phyloP scores from a whole-genome alignment of 1,140 invertebrate genomes.

The Macrobrachium nipponense region DNA sequence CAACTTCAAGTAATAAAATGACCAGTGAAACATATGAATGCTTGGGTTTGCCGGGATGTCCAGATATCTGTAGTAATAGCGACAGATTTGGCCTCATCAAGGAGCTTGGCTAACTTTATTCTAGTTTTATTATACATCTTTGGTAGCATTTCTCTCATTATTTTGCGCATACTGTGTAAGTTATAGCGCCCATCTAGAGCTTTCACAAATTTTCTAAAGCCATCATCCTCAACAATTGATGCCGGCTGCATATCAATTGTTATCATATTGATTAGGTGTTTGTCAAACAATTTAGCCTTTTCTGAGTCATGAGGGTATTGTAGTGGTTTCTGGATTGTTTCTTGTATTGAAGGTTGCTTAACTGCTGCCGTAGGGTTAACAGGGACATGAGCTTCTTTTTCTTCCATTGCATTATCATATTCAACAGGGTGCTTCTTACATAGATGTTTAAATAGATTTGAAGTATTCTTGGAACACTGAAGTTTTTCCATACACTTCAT shows the following conservation, averaged over 20 bases:
- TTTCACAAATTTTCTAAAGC: slow-evolving; percentile 25
- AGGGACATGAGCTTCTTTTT: no score
- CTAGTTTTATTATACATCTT: not conserved
- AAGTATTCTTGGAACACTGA: no score
- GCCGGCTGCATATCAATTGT: slow-evolving; percentile 30
- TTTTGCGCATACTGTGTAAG: slow-evolving; percentile 28
- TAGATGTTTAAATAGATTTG: no score
- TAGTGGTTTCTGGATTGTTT: no score
- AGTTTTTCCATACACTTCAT: no score
- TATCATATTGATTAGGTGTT: slow-evolving; percentile 13
- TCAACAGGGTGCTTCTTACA: no score
- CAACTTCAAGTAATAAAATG: slow-evolving; percentile 15
- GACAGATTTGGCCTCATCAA: not conserved
- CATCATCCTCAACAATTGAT: slow-evolving; percentile 23
- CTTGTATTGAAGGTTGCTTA: no score
- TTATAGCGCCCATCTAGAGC: slow-evolving; percentile 12
- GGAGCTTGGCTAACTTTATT: not conserved
- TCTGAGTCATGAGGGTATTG: slow-evolving; percentile 6
- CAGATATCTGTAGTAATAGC: not conserved
- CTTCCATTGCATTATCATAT: no score
- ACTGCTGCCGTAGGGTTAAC: no score
- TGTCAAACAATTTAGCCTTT: slow-evolving; percentile 18
- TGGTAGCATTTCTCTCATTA: slow-evolving; percentile 34
- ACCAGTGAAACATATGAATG: slow-evolving; percentile 1
- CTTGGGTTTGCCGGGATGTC: slow-evolving; percentile 15